Base-by-base conservation (phyloP, 2,797 vertebrate genomes). In the Podarcis lilfordi region DNA sequence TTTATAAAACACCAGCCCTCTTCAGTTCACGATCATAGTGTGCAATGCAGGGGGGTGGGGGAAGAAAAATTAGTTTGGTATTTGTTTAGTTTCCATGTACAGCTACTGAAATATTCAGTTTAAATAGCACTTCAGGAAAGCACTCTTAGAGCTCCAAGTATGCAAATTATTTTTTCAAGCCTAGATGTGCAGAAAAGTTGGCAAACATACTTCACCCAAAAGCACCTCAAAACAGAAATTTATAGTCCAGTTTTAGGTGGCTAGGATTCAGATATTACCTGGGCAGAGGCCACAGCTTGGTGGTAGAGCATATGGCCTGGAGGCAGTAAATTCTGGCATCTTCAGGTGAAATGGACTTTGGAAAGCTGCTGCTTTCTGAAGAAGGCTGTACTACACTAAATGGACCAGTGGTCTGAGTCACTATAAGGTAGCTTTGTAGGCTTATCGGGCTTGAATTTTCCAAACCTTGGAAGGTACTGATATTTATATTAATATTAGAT, bases 31-130 rank as follows among this genome's bases (percentile, higher is more conserved):
- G 8, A 89, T 86, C 15, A 21, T 74, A 84, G 82, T 55, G 13
- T 84, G 0, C 84, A 81, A 78, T 78, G 6, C 72, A 3, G 25
- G 35, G 0, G 82, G 17, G 79, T 50, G 50, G 83, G 88, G 85
- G 29, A 3, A 15, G 77, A 3, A 82, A 82, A 79, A 89, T 9
- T 59, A 25, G 85, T 61, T n/a, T 21, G 6, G 83, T 40, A 66
- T 85, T 90, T 85, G 80, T 85, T 87, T 85, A 75, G 35, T 88
- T 82, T 87, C 15, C 88, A 87, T 55, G 69, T 68, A 86, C 81
- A 91, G 90, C n/a, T 90, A 15, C 89, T 91, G 27, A 17, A 94
- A 84, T 10, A 80, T 0, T 3, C 23, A 40, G 82, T 74, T 19
- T 84, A 75, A 0, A 76, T n/a, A 87, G 61, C 32, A 66, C 82